These are phyloP conservation scores for Brachynemurus nebulosus DNA, from an alignment of 2,888 invertebrate species.

Conservation along the genomic window DNA sequence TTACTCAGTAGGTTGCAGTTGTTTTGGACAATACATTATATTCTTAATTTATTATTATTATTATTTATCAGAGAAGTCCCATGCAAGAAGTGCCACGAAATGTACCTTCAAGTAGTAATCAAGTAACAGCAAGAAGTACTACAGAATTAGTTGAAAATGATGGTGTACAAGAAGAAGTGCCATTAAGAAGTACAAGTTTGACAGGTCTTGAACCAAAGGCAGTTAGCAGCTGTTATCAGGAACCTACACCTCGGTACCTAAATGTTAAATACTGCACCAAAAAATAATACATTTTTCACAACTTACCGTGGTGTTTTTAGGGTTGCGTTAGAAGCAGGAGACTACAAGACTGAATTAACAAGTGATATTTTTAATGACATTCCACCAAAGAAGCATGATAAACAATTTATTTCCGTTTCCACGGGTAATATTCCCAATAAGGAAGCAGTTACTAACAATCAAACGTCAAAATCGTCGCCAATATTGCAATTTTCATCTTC, in stretches of 20 bases:
- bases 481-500: neutral
- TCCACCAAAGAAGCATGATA: neutral
- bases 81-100: too few species aligned
- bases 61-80: neutral
- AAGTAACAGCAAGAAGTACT: neutral
- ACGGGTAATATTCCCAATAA: constrained; percentile 1
- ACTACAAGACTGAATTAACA: neutral
- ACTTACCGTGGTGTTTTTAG: neutral
- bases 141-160: neutral
- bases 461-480: neutral
- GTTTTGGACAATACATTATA: neutral
- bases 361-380: neutral
- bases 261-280: neutral
- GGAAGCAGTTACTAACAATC: neutral
- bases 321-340: neutral
- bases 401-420: neutral
- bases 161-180: neutral
- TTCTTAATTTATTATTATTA: neutral
- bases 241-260: constrained; percentile 5
- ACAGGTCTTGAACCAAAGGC: constrained; percentile 5
- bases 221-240: constrained; percentile 5
- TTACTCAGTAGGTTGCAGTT: too few species aligned
- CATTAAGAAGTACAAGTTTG: constrained; percentile 3
- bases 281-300: neutral
- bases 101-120: too few species aligned